A percentile compares a stretch with the other conserved stretches of the same genome.
These are phyloP conservation scores for Formica aserva DNA, from an alignment of 2,888 invertebrate species.

Conservation along the genomic window DNA sequence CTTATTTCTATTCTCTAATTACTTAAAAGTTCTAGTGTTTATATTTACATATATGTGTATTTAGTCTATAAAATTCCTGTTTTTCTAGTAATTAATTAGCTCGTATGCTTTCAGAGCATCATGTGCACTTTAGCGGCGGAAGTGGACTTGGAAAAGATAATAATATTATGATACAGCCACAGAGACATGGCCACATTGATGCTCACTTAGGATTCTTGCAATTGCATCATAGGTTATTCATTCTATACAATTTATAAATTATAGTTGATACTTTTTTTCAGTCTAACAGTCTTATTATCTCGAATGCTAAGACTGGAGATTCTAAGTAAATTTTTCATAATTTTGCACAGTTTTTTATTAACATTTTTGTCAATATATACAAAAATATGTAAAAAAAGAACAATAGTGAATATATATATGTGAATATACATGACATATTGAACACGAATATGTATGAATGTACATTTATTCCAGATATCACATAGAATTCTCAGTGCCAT, in stretches of 20 bases:
- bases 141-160: constrained; percentile 81
- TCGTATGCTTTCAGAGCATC: constrained; percentile 76
- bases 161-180: constrained; percentile 83
- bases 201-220: constrained; percentile 82
- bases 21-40: background rate
- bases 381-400: background rate
- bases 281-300: background rate
- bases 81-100: background rate
- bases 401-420: background rate
- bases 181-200: constrained; percentile 82
- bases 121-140: constrained; percentile 82
- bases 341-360: background rate
- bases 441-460: background rate
- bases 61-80: background rate
- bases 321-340: background rate
- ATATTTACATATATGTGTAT: background rate
- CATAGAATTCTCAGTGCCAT: constrained; percentile 81
- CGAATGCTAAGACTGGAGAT: background rate
- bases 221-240: constrained; percentile 78
- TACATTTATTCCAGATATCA: constrained; percentile 75
- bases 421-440: background rate
- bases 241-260: background rate
- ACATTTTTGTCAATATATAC: background rate
- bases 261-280: background rate
- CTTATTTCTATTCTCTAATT: background rate